Evolutionary conservation across 2,888 invertebrate species (phyloP).

Genomic region (Andrena chrysosceles): DNA sequence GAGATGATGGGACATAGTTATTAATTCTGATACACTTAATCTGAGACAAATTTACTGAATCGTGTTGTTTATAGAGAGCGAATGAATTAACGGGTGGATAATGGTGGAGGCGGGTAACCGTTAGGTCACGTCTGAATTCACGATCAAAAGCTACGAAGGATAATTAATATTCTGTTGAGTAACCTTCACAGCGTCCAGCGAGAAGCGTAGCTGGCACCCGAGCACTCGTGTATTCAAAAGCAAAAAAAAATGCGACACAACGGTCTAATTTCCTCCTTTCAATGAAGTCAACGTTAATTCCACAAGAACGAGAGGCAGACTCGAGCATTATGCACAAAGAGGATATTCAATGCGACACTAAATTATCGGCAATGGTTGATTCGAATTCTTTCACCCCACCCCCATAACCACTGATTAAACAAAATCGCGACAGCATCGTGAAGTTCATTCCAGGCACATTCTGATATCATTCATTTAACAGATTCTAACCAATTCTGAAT

Average conservation of each 20-base stretch:
- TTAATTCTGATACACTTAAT: not conserved
- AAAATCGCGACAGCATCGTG: not conserved
- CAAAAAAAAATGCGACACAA: not conserved
- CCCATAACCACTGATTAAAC: not conserved
- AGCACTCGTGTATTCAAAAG: not conserved
- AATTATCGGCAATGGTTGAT: not conserved
- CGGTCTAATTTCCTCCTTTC: slow-evolving; percentile 3
- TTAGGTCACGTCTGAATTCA: slow-evolving; percentile 36
- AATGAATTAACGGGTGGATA: slow-evolving; percentile 11
- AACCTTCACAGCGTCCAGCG: slow-evolving; percentile 31
- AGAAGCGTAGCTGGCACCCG: slow-evolving; percentile 26
- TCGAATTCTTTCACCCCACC: slow-evolving; percentile 29
- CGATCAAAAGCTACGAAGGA: slow-evolving; percentile 39
- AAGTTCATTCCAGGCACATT: not conserved
- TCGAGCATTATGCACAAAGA: not conserved
- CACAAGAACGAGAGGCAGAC: not conserved
- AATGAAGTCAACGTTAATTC: not conserved
- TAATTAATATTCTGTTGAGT: slow-evolving; percentile 51
- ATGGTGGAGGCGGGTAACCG: slow-evolving; percentile 29
- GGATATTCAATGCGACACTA: not conserved
- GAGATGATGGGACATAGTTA: not conserved
- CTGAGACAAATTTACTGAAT: not conserved
- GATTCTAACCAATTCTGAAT: not conserved
- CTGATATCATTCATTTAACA: no score
- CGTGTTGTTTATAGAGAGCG: not conserved